These are phyloP conservation scores for Crossocerus cetratus DNA, from an alignment of 2,888 invertebrate genomes.

Conservation along the genomic window DNA sequence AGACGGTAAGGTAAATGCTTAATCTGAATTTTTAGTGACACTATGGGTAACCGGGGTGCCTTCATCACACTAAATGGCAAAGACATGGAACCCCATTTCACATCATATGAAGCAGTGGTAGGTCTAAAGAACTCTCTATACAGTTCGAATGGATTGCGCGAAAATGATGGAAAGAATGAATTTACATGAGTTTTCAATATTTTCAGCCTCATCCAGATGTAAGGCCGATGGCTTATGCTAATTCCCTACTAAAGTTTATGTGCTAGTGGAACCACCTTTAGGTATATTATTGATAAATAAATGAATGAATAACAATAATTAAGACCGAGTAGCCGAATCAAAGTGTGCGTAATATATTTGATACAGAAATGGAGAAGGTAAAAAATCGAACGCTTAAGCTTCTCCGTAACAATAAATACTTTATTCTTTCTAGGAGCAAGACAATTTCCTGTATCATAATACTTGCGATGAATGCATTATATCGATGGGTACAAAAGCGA, in stretches of 20 bases:
- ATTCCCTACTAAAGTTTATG: conserved; percentile 88
- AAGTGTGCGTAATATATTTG: conserved; percentile 73
- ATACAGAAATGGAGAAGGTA: conserved; percentile 66
- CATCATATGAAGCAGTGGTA: conserved; percentile 96
- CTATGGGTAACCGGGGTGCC: conserved; percentile 99
- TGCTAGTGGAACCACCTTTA: conserved; percentile 79
- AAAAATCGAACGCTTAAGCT: conserved; percentile 54
- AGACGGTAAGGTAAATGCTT: not conserved
- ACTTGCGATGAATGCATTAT: conserved; percentile 50
- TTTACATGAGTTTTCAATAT: not conserved
- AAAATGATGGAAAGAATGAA: not conserved
- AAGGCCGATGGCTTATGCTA: conserved; percentile 98
- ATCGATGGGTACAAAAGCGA: conserved; percentile 60
- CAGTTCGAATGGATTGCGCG: conserved; percentile 13
- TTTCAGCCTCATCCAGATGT: conserved; percentile 96
- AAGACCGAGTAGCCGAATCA: conserved; percentile 70
- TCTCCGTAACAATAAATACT: conserved; percentile 60
- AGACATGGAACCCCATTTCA: conserved; percentile 93
- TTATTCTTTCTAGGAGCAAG: conserved; percentile 63
- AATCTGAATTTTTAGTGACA: conserved; percentile 85
- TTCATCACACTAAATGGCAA: conserved; percentile 96
- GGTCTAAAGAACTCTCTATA: conserved; percentile 73
- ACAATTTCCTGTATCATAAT: conserved; percentile 58
- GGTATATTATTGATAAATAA: conserved; percentile 57
- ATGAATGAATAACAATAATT: conserved; percentile 60